Evolutionary conservation across 1,140 invertebrate species (phyloP).

Genomic region (Drosophila setifemur): DNA sequence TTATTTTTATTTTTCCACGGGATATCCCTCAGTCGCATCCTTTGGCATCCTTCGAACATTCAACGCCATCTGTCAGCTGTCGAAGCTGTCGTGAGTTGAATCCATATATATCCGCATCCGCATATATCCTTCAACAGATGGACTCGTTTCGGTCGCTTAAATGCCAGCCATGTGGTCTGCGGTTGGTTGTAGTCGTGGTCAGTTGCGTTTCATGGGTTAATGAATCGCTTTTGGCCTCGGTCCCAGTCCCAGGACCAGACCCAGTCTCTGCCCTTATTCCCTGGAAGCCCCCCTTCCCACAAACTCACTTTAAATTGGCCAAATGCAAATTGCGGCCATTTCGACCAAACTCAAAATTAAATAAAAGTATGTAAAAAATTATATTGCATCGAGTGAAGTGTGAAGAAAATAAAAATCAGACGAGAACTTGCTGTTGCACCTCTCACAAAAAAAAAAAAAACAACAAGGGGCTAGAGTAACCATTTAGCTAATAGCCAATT

Average conservation of each 20-base stretch:
- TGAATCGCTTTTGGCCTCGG: conserved; percentile 8
- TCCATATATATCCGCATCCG: background rate
- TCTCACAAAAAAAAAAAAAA: background rate
- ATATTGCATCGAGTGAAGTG: too few species aligned
- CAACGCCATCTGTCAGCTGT: background rate
- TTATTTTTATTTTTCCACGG: too few species aligned
- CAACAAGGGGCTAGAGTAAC: background rate
- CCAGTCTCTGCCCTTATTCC: background rate
- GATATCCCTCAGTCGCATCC: background rate
- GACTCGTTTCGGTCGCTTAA: conserved; percentile 27
- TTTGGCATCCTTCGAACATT: background rate
- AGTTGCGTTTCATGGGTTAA: conserved; percentile 31
- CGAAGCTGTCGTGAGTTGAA: background rate
- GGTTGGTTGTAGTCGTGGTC: conserved; percentile 20
- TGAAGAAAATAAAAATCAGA: background rate
- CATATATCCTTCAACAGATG: conserved; percentile 1
- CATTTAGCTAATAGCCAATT: conserved; percentile 75
- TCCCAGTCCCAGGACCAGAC: background rate
- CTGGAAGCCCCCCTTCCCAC: too few species aligned
- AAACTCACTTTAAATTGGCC: background rate
- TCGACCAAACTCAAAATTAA: background rate
- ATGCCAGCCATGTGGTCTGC: conserved; percentile 27
- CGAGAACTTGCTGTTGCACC: background rate
- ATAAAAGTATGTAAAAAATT: background rate
- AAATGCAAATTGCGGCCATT: conserved; percentile 27